A percentile compares a stretch with the other conserved stretches of the same genome.
phyloP scores from a whole-genome alignment of 1,140 invertebrate species.

The Onthophagus taurus region DNA sequence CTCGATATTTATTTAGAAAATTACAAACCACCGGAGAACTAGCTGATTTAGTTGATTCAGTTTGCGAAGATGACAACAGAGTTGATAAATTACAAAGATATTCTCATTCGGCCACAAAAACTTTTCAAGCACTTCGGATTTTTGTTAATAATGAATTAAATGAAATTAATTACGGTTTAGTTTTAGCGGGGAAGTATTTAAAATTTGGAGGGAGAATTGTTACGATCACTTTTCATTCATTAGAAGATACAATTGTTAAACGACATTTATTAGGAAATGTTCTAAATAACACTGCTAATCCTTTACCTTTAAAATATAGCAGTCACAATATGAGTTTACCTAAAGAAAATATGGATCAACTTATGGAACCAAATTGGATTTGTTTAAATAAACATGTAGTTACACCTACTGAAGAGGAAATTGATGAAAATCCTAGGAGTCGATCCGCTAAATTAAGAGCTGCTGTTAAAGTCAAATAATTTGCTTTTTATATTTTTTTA shows the following conservation, averaged over 20 bases:
- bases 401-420: slow-evolving; percentile 60
- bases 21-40: slow-evolving; percentile 78
- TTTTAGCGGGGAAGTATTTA: slow-evolving; percentile 67
- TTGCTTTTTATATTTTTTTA: background rate
- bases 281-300: slow-evolving; percentile 54
- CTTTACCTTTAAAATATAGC: slow-evolving; percentile 55
- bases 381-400: slow-evolving; percentile 75
- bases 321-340: slow-evolving; percentile 47
- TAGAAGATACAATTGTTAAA: slow-evolving; percentile 94
- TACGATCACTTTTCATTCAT: slow-evolving; percentile 82
- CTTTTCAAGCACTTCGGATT: slow-evolving; percentile 89
- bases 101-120: slow-evolving; percentile 81
- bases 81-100: slow-evolving; percentile 64
- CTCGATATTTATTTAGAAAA: slow-evolving; percentile 69
- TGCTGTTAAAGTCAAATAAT: slow-evolving; percentile 58
- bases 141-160: slow-evolving; percentile 97
- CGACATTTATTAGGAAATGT: slow-evolving; percentile 74
- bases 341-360: slow-evolving; percentile 46
- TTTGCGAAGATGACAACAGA: slow-evolving; percentile 47
- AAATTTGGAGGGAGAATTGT: slow-evolving; percentile 68
- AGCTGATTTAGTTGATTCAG: slow-evolving; percentile 63
- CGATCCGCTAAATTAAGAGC: slow-evolving; percentile 82
- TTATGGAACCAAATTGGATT: slow-evolving; percentile 61
- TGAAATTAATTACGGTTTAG: slow-evolving; percentile 84
- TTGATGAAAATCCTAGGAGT: slow-evolving; percentile 69